phyloP scores from a whole-genome alignment of 2,113 vertebrate genomes.

The Prolemur simus region DNA sequence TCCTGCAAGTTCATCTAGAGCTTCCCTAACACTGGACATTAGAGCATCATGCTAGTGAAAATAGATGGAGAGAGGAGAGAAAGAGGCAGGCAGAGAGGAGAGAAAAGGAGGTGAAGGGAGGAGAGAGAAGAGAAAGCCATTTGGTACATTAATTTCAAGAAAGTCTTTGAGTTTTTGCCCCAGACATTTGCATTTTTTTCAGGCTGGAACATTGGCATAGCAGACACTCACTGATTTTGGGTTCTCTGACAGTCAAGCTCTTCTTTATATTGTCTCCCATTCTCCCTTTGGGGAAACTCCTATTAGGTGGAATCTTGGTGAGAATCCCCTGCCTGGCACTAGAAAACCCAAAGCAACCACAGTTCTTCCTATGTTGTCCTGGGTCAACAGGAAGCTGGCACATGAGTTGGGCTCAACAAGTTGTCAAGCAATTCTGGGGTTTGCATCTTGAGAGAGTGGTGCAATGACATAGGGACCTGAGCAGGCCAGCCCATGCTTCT shows the following conservation, averaged over 20 bases:
- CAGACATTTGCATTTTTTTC: not conserved
- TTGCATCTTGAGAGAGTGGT: not conserved
- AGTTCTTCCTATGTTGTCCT: not conserved
- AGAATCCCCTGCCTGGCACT: not conserved
- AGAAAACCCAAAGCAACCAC: not conserved
- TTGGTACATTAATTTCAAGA: not conserved
- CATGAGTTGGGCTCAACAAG: too few species aligned
- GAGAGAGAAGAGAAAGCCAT: not conserved
- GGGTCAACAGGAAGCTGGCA: not conserved
- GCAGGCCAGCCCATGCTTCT: too few species aligned
- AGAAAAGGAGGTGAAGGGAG: not conserved
- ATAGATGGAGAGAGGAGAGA: not conserved
- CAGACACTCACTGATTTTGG: not conserved
- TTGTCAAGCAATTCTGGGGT: too few species aligned
- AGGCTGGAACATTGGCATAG: fast-evolving
- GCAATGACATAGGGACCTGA: fast-evolving
- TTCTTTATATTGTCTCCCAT: not conserved
- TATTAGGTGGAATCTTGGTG: not conserved
- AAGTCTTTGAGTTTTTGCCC: not conserved
- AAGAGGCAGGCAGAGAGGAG: not conserved
- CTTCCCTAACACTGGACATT: not conserved
- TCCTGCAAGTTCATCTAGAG: not conserved
- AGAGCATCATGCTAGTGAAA: not conserved
- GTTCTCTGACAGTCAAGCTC: not conserved
- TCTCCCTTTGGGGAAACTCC: not conserved